Percentiles rank a stretch among this genome's conserved stretches.
Conservation (phyloP, 2,888 invertebrate genomes). For the Nomada ferruginata region DNA sequence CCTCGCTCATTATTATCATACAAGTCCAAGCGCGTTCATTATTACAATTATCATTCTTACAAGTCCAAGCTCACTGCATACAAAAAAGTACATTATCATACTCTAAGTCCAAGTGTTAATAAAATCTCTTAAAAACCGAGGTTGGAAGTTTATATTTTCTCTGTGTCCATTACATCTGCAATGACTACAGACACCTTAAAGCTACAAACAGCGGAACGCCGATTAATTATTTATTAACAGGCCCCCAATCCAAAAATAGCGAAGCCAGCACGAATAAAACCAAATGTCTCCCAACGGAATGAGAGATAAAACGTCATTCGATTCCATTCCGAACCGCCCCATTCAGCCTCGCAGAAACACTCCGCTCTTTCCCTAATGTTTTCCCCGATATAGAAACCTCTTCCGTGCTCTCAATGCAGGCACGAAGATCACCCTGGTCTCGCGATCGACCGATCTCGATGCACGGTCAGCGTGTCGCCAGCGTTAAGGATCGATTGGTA, state of each 20-base stretch:
- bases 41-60: too few relatives aligned
- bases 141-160: too few relatives aligned
- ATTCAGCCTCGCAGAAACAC: not conserved
- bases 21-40: too few relatives aligned
- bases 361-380: not conserved
- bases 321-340: not conserved
- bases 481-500: conserved; percentile 30
- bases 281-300: not conserved
- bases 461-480: not conserved
- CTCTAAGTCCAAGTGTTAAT: too few relatives aligned
- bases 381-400: not conserved
- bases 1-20: too few relatives aligned
- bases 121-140: too few relatives aligned
- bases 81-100: too few relatives aligned
- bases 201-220: not conserved
- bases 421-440: not conserved
- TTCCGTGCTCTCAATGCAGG: not conserved
- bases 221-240: not conserved
- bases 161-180: too few relatives aligned
- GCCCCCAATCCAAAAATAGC: too few relatives aligned
- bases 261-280: not conserved
- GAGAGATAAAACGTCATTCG: not conserved
- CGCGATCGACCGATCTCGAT: not conserved
- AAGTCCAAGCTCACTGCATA: too few relatives aligned
- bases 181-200: too few relatives aligned